These are phyloP conservation scores for Phainopepla nitens DNA, from an alignment of 2,113 vertebrate species.

Conservation along the genomic window DNA sequence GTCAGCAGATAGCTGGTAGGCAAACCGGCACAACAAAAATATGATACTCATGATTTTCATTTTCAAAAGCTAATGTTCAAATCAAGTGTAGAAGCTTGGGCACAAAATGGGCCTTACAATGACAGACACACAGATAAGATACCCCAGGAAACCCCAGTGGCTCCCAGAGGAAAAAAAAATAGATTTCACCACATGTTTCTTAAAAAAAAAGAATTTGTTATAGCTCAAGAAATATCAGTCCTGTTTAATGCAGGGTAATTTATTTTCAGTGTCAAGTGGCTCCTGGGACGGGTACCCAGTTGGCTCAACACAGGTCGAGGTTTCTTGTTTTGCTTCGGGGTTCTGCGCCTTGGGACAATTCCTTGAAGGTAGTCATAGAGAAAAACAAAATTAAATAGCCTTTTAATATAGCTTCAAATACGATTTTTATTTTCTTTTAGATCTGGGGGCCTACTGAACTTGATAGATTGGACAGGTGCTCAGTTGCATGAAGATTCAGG, in stretches of 20 bases:
- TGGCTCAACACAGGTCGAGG: neutral
- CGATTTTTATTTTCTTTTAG: neutral
- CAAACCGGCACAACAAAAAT: conserved; percentile 78
- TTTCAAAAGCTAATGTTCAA: conserved; percentile 64
- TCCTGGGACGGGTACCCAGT: neutral
- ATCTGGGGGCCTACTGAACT: neutral
- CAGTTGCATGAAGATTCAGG: neutral
- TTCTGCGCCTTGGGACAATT: neutral
- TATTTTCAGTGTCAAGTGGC: neutral
- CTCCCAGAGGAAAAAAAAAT: neutral
- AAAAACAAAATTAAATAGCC: neutral
- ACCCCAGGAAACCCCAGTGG: neutral
- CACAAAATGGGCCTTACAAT: conserved; percentile 18
- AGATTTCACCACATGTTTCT: neutral
- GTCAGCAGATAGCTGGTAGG: conserved; percentile 77
- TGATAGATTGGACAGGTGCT: neutral
- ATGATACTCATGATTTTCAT: conserved; percentile 8
- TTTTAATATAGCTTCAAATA: conserved; percentile 14
- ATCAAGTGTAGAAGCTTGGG: conserved; percentile 43
- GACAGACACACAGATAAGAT: conserved; percentile 11
- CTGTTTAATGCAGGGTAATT: neutral
- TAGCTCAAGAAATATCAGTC: neutral
- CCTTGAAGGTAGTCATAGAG: neutral
- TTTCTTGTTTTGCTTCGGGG: neutral
- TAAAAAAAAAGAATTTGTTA: neutral